Percentiles rank a stretch among this genome's conserved stretches.
These are phyloP conservation scores for Dendroctonus ponderosae DNA, from an alignment of 1,140 invertebrate genomes.

Conservation along the genomic window DNA sequence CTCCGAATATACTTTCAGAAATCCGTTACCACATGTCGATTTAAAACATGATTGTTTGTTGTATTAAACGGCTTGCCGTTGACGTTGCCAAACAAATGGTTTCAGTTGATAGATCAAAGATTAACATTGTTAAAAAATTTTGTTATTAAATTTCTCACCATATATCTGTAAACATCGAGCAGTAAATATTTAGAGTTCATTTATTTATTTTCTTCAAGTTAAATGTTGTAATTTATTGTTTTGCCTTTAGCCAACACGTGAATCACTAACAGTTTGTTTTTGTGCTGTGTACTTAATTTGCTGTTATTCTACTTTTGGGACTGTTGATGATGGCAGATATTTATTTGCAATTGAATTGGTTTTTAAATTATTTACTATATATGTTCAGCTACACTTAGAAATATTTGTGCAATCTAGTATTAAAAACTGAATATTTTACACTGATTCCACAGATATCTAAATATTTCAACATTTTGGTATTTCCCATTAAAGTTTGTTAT, in stretches of 20 bases:
- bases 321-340: no score
- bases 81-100: slow-evolving; percentile 30
- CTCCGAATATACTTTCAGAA: slow-evolving; percentile 18
- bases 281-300: neutral
- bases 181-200: slow-evolving; percentile 31
- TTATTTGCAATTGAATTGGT: no score
- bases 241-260: slow-evolving; percentile 16
- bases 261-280: slow-evolving; percentile 25
- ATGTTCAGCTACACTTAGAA: no score
- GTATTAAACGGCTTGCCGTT: slow-evolving; percentile 20
- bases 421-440: no score
- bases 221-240: slow-evolving; percentile 33
- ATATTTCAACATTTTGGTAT: no score
- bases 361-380: no score
- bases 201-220: slow-evolving; percentile 24
- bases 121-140: slow-evolving; percentile 23
- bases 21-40: slow-evolving; percentile 25
- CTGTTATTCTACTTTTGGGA: no score
- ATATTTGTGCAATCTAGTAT: no score
- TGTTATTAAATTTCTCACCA: slow-evolving; percentile 30
- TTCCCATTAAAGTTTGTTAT: no score
- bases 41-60: slow-evolving; percentile 26
- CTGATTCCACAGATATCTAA: no score
- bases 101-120: slow-evolving; percentile 32
- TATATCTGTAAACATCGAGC: slow-evolving; percentile 28